phyloP scores from a whole-genome alignment of 2,888 invertebrate species.

The Aplocera efformata region DNA sequence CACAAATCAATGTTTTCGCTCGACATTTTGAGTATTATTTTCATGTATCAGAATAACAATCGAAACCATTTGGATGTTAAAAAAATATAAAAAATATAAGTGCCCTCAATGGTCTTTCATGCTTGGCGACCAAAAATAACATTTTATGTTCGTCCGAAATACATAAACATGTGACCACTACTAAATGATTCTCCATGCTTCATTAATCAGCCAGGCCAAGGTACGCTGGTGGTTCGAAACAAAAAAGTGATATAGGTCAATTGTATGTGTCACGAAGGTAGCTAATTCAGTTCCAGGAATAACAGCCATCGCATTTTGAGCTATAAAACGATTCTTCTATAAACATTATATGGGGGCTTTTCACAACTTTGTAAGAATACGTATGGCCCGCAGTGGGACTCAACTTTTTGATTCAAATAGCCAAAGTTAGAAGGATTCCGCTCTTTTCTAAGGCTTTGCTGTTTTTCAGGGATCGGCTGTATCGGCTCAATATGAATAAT shows the following conservation, averaged over 20 bases:
- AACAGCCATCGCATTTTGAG: conserved; percentile 56
- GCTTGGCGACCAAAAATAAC: too few species aligned
- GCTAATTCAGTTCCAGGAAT: conserved; percentile 46
- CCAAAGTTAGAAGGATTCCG: conserved; percentile 44
- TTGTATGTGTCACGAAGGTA: conserved; percentile 61
- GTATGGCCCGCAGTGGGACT: conserved; percentile 36
- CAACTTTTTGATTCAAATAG: conserved; percentile 46
- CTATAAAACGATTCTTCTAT: conserved; percentile 63
- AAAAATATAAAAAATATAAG: too few species aligned
- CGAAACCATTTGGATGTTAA: too few species aligned
- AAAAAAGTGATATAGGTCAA: conserved; percentile 59
- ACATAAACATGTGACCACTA: conserved; percentile 6
- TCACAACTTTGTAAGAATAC: conserved; percentile 52
- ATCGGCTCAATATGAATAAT: conserved; percentile 90
- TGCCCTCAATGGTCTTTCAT: too few species aligned
- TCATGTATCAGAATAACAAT: too few species aligned
- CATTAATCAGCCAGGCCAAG: conserved; percentile 35
- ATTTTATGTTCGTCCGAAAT: not conserved
- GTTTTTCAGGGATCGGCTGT: conserved; percentile 90
- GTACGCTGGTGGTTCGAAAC: conserved; percentile 44
- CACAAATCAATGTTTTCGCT: too few species aligned
- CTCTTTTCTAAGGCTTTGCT: conserved; percentile 40
- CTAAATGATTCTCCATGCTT: conserved; percentile 26
- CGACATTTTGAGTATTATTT: too few species aligned
- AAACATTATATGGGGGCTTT: conserved; percentile 57